Evolutionary conservation across 2,113 vertebrate species (phyloP), one percentile per base, ranked within the genome.

Genomic region (Barbus barbus): DNA sequence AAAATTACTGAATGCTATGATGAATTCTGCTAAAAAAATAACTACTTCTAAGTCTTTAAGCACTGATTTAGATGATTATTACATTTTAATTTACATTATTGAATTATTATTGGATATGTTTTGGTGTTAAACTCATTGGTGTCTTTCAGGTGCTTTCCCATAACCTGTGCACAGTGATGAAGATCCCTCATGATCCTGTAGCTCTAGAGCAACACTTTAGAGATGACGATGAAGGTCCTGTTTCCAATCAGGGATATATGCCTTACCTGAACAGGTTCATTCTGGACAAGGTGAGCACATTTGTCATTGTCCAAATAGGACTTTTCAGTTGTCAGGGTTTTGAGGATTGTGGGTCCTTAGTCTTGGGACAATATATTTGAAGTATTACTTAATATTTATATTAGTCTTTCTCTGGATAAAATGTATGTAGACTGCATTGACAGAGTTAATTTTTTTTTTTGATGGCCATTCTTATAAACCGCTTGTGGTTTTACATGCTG

Each of bases 221-320:
- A 88, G 98, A 99, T 0, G 97, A 99, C 7, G 98, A 99, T 3
- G 96, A 98, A 88, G 98, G 98, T 16, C 98, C 98, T 0, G 98
- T 99, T 82, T 99, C 98, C 88, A 99, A 95, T 90, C 97, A 99
- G 90, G 98, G 98, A 18, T 99, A 99, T 93, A 99, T 99, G 98
- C 98, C 98, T 0, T 99, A 99, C 88, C 95, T 99, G 85, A 98
- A 97, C 92, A 97, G 93, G 88, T 99, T 98, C 92, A 98, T 99
- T 90, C 93, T 99, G 93, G 98, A 99, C 88, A 99, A 99, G 96
- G 98, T 97, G 91, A 89, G 92, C 18, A 41, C 9, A 14, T 72
- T 26, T 82, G 38, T 16, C n/a, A 11, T 81, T 36, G 51, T 83
- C 53, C 53, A 26, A 18, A 48, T 60, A 53, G 26, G 24, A 46